These are phyloP conservation scores for Ageneiosus marmoratus DNA, from an alignment of 2,113 vertebrate genomes.

Conservation along the genomic window DNA sequence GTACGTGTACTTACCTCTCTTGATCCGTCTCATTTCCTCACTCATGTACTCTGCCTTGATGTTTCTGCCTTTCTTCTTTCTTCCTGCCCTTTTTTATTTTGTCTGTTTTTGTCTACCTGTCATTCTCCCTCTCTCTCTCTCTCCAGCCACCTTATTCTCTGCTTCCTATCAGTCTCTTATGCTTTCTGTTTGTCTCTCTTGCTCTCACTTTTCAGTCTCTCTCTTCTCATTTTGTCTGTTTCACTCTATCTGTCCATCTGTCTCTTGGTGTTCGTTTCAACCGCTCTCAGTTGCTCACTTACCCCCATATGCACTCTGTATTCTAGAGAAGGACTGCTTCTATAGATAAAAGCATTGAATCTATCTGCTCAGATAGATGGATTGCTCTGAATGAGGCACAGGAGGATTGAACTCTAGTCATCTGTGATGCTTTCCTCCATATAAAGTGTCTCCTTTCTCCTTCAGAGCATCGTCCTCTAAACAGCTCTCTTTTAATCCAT, in stretches of 20 bases:
- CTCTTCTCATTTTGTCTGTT: neutral
- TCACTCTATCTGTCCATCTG: conserved; percentile 10
- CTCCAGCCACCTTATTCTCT: neutral
- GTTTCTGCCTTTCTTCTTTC: neutral
- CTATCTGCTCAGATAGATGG: conserved; percentile 61
- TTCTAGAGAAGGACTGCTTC: conserved; percentile 50
- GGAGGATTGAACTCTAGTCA: conserved; percentile 58
- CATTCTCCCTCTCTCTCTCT: neutral
- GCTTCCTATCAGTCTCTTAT: neutral
- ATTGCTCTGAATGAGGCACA: conserved; percentile 66
- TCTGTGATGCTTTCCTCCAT: conserved; percentile 54
- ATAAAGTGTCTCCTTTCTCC: conserved; percentile 49
- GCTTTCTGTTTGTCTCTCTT: neutral
- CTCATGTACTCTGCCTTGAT: conserved; percentile 49
- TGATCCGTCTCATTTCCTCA: neutral
- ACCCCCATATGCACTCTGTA: conserved; percentile 51
- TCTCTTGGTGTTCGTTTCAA: neutral
- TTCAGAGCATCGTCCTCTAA: conserved; percentile 30
- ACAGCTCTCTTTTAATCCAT: neutral
- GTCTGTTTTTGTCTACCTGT: neutral
- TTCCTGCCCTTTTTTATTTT: neutral
- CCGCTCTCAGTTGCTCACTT: neutral
- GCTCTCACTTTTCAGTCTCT: neutral
- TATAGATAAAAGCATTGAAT: conserved; percentile 58
- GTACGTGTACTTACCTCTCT: conserved; percentile 12